Evolutionary conservation across 2,888 invertebrate species (phyloP).

Genomic region (Acanthosoma haemorrhoidale): DNA sequence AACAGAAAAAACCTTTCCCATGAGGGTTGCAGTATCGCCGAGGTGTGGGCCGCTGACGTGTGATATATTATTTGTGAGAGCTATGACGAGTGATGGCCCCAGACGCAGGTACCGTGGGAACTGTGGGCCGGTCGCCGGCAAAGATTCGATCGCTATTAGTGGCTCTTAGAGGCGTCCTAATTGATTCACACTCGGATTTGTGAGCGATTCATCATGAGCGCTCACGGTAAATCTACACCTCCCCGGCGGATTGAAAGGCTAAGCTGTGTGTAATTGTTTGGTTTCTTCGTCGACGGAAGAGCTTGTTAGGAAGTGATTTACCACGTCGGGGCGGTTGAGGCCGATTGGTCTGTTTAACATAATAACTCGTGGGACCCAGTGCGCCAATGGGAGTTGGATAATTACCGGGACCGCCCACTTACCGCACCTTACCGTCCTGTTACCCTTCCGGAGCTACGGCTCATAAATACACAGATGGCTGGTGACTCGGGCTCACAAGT

Average conservation of each 20-base stretch:
- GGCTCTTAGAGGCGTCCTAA: neutral
- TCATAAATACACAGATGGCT: no score
- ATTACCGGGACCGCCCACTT: slow-evolving; percentile 4
- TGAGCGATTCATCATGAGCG: neutral
- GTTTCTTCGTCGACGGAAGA: slow-evolving; percentile 4
- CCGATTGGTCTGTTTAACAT: slow-evolving; percentile 17
- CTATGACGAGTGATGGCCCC: neutral
- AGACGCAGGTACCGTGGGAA: no score
- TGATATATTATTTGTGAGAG: neutral
- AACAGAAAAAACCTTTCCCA: no score
- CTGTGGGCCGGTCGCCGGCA: no score
- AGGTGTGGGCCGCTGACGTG: neutral
- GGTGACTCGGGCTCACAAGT: no score
- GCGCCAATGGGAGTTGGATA: no score
- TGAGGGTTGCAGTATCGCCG: no score
- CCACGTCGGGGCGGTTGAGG: neutral
- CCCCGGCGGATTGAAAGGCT: no score
- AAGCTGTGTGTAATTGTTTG: slow-evolving; percentile 14
- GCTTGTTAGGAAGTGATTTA: neutral
- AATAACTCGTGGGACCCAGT: slow-evolving; percentile 11
- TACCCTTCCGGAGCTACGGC: neutral
- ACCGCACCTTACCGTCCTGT: neutral
- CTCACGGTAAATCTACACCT: neutral
- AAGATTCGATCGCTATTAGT: slow-evolving; percentile 9
- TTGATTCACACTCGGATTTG: slow-evolving; percentile 11